Evolutionary conservation across 1,140 invertebrate genomes (phyloP).

Genomic region (Trichogramma pretiosum): DNA sequence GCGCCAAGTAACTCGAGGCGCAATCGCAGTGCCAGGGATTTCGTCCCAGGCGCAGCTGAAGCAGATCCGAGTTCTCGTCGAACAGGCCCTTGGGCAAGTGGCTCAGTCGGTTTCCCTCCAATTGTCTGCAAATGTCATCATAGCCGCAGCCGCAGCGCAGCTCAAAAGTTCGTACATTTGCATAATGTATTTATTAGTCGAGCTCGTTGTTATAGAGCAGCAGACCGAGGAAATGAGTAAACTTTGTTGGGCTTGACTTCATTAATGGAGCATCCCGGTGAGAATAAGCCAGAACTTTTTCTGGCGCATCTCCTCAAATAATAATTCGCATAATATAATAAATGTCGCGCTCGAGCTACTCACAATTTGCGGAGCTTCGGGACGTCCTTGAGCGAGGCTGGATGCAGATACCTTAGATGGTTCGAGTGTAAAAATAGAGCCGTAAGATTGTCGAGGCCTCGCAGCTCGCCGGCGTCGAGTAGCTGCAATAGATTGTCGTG

Average conservation of each 20-base stretch:
- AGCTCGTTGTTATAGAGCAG: no score
- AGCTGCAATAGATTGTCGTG: conserved; percentile 52
- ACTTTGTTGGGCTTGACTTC: no score
- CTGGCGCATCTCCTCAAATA: not conserved
- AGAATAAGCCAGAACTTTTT: no score
- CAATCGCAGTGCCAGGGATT: conserved; percentile 86
- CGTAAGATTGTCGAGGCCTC: conserved; percentile 49
- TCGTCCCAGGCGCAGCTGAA: conserved; percentile 65
- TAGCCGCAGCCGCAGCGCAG: no score
- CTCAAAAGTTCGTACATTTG: no score
- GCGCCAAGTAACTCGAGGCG: conserved; percentile 62
- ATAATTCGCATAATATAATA: not conserved
- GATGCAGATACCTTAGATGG: conserved; percentile 44
- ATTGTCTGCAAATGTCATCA: no score
- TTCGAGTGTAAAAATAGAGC: conserved; percentile 57
- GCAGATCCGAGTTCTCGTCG: conserved; percentile 56
- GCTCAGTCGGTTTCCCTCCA: conserved; percentile 71
- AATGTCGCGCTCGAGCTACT: conserved; percentile 10
- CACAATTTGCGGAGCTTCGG: conserved; percentile 37
- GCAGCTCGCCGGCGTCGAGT: conserved; percentile 45
- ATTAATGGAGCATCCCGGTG: no score
- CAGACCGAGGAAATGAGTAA: no score
- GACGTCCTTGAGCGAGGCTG: conserved; percentile 43
- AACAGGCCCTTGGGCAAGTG: conserved; percentile 61
- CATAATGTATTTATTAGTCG: no score